Evolutionary conservation across 2,113 vertebrate species (phyloP), one percentile per base, ranked within the genome.

Genomic region (Plecotus auritus): DNA sequence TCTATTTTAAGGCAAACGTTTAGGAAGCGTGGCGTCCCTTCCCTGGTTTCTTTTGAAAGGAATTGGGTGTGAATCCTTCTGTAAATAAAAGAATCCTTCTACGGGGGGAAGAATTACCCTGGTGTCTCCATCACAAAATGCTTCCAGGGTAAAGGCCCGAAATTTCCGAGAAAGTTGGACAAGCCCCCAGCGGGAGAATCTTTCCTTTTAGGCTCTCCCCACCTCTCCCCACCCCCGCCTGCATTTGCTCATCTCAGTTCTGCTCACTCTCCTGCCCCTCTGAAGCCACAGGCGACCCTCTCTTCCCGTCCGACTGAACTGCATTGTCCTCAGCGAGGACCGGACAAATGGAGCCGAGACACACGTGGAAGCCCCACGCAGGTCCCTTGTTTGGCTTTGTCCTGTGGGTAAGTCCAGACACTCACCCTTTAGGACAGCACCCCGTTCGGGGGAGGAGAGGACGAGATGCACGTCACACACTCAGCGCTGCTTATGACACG

Each of bases 331-430:
- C 51, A 32, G 54, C 40, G 5, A 16, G 26, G 54, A 16, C 32
- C 5, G 2, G 9, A 0, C n/a, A 26, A 0, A 12, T 0, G 35
- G 23, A 14, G 28, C 35, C 4, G 2, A 13, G 93, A 28, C 20
- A 5, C 74, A 42, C 13, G 40, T 9, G 2, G 22, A 17, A 26
- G 10, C 5, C 40, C 40, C n/a, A 45, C 16, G 9, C 32, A 72
- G 5, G 30, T 1, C 22, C 7, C 73, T 16, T 5, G 22, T 40
- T 28, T 20, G 72, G 40, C 49, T 18, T 42, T n/a, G 35, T 32
- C 42, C 35, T 0, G 4, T 7, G 7, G 30, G 9, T 18, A 1
- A 12, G 47, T 82, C 30, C 51, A 2, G 64, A 18, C 5, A 9
- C 20, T 61, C 49, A 4, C 22, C 56, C 56, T 78, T 54, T 14